Conservation (phyloP, 2,888 invertebrate species). For the Pinctada fucata region DNA sequence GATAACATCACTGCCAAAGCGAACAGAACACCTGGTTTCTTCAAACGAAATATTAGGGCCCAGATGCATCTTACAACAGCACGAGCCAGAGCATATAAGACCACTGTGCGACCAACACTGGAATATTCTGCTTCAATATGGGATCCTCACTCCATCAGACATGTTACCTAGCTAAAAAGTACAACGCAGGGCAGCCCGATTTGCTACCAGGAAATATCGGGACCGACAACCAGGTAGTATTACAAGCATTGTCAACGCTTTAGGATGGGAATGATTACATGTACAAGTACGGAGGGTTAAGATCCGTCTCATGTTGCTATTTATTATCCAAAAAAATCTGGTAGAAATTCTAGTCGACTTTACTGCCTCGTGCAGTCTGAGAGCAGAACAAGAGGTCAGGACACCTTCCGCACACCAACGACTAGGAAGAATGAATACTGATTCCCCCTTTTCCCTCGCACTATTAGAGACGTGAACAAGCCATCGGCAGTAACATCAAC, state of each 20-base stretch:
- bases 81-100: neutral
- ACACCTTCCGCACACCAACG: neutral
- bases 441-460: too few species aligned
- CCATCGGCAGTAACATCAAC: too few species aligned
- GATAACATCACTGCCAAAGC: too few species aligned
- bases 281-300: too few species aligned
- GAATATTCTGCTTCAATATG: neutral
- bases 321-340: too few species aligned
- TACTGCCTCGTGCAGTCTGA: neutral
- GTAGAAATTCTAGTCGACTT: too few species aligned
- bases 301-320: too few species aligned
- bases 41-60: neutral
- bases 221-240: neutral
- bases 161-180: neutral
- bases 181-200: neutral
- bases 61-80: neutral
- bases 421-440: neutral
- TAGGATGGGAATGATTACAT: neutral
- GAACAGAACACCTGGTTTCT: neutral
- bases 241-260: neutral
- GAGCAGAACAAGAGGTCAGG: neutral
- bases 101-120: neutral
- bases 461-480: too few species aligned
- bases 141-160: neutral
- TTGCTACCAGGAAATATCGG: neutral